Percentiles rank a stretch among this genome's conserved stretches.
Conservation (phyloP, 2,888 invertebrate species). For the Argyresthia goedartella region DNA sequence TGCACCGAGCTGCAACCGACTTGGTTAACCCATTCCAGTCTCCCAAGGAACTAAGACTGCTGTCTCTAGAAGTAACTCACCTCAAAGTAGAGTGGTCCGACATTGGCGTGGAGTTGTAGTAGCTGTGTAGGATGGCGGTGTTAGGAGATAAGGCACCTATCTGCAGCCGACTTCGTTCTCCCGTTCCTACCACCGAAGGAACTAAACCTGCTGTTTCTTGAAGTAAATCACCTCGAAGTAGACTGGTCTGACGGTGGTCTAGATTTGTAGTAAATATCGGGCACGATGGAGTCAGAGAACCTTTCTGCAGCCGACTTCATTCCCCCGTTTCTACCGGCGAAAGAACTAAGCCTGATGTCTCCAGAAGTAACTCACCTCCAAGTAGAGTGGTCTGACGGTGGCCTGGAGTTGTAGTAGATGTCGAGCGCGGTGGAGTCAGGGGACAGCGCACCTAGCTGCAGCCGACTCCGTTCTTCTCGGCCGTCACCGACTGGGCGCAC, state of each 20-base stretch:
- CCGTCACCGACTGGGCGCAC: conserved; percentile 81
- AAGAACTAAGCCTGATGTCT: conserved; percentile 72
- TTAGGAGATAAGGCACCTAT: too few species aligned
- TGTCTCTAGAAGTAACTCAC: too few species aligned
- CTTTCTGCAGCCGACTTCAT: too few species aligned
- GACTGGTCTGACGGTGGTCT: conserved; percentile 75
- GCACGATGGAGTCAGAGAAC: conserved; percentile 74
- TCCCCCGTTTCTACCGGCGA: too few species aligned
- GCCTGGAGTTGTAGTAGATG: conserved; percentile 85
- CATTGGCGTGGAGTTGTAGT: too few species aligned
- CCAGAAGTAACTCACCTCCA: conserved; percentile 72
- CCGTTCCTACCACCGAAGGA: too few species aligned
- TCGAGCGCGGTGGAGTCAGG: conserved; percentile 79
- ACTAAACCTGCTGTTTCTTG: too few species aligned
- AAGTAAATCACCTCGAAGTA: conserved; percentile 67
- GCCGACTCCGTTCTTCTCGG: conserved; percentile 82
- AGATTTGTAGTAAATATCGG: conserved; percentile 87
- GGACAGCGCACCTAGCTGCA: conserved; percentile 78
- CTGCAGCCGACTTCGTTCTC: too few species aligned
- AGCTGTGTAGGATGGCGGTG: too few species aligned
- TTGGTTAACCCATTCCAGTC: conserved; percentile 87
- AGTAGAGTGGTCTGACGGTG: conserved; percentile 70
- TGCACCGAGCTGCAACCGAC: conserved; percentile 78
- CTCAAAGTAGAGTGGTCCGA: too few species aligned
- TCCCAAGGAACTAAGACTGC: conserved; percentile 75